These are phyloP conservation scores for Oncorhynchus tshawytscha DNA, from an alignment of 2,113 vertebrate species.

Conservation along the genomic window DNA sequence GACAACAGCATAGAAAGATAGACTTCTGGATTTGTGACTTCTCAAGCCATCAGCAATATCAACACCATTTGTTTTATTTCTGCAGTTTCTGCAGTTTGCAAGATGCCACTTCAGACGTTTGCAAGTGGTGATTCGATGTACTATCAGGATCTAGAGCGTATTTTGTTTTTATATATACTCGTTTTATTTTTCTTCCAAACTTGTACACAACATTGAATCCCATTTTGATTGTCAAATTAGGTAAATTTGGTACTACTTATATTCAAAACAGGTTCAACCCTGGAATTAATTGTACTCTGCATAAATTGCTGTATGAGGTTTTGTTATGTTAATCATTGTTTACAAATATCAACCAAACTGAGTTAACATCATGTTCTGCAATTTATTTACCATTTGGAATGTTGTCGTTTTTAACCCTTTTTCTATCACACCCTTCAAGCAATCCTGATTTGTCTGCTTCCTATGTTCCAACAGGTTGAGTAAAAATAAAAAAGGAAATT, in stretches of 20 bases:
- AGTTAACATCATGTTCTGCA: not conserved
- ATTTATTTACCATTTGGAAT: not conserved
- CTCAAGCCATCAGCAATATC: conserved; percentile 21
- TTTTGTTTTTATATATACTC: conserved; percentile 31
- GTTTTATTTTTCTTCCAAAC: not conserved
- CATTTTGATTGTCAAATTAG: not conserved
- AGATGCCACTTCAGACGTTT: conserved; percentile 21
- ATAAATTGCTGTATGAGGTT: not conserved
- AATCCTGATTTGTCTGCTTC: not conserved
- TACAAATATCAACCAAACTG: not conserved
- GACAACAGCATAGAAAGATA: not conserved
- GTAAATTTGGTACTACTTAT: not conserved
- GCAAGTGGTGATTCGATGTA: conserved; percentile 3
- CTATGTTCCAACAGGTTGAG: not conserved
- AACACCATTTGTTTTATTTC: conserved; percentile 40
- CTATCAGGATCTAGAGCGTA: not conserved
- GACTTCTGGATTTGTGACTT: conserved; percentile 15
- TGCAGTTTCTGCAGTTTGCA: conserved; percentile 54
- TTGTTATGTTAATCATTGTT: not conserved
- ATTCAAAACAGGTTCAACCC: not conserved
- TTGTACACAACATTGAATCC: conserved; percentile 20
- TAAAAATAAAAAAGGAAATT: not conserved
- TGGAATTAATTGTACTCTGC: not conserved
- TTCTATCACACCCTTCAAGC: not conserved
- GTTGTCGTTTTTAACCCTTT: not conserved